These are phyloP conservation scores for Rhodeus uyekii DNA, from an alignment of 2,797 vertebrate species.

Conservation along the genomic window DNA sequence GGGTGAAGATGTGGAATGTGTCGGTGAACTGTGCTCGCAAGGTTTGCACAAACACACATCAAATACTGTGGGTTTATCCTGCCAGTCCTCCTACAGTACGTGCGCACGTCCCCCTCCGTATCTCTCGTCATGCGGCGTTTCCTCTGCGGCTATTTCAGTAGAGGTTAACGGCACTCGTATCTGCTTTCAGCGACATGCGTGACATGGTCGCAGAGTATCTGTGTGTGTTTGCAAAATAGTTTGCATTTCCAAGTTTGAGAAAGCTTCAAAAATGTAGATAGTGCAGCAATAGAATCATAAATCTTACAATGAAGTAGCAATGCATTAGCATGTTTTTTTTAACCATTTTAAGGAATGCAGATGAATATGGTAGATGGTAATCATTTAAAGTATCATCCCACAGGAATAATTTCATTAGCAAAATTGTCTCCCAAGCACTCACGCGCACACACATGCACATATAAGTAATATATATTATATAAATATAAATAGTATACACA, in stretches of 20 bases:
- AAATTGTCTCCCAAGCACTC: no score
- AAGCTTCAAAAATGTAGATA: background rate
- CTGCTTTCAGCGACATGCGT: constrained; percentile 43
- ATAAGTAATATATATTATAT: no score
- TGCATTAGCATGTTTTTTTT: background rate
- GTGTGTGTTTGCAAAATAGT: background rate
- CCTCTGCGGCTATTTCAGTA: constrained; percentile 59
- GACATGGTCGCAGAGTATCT: background rate
- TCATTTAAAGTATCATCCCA: background rate
- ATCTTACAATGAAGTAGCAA: background rate
- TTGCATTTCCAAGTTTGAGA: background rate
- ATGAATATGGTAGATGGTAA: background rate
- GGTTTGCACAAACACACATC: background rate
- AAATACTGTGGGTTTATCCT: background rate
- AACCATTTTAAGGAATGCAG: background rate
- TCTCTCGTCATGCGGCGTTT: background rate
- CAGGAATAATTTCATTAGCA: no score
- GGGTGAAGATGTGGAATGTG: constrained; percentile 23
- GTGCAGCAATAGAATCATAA: background rate
- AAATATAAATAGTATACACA: no score
- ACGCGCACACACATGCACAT: no score
- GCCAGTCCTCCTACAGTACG: background rate
- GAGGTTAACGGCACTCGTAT: constrained; percentile 48
- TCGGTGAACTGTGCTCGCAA: constrained; percentile 1
- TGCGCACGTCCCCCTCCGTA: background rate